Conservation (phyloP, 2,888 invertebrate genomes). For the Ommatoiulus sabulosus region DNA sequence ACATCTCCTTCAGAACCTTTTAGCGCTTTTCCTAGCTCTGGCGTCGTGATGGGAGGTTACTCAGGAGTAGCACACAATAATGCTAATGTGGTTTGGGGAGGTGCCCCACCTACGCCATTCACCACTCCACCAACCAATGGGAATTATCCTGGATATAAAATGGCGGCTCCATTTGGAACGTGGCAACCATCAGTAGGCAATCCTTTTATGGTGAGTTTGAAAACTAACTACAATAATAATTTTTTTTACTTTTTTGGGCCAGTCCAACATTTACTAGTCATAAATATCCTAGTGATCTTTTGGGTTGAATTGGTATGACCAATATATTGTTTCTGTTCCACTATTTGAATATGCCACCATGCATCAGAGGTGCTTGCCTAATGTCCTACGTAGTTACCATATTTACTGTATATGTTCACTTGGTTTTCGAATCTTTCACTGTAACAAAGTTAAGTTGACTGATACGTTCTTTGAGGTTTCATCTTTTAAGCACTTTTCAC, state of each 20-base stretch:
- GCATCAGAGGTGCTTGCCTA: no score
- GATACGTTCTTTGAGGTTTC: neutral
- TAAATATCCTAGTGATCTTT: neutral
- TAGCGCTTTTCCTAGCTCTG: constrained; percentile 45
- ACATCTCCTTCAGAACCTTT: constrained; percentile 52
- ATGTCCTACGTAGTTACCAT: no score
- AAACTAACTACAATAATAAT: neutral
- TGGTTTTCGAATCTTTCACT: no score
- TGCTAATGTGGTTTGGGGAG: constrained; percentile 48
- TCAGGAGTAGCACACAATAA: neutral
- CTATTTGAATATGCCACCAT: no score
- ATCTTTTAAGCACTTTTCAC: neutral
- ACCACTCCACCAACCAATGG: constrained; percentile 52
- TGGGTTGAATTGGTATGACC: no score
- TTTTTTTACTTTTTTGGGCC: neutral
- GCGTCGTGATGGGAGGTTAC: constrained; percentile 38
- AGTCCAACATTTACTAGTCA: neutral
- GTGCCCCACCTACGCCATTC: constrained; percentile 47
- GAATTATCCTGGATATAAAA: constrained; percentile 55
- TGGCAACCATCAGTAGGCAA: constrained; percentile 57
- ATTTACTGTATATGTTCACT: no score
- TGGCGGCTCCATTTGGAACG: constrained; percentile 51
- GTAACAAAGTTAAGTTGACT: neutral
- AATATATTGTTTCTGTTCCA: no score
- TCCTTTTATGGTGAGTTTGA: constrained; percentile 54